Percentiles rank a stretch among this genome's conserved stretches.
phyloP scores from a whole-genome alignment of 2,797 vertebrate genomes.

The Notolabrus celidotus region DNA sequence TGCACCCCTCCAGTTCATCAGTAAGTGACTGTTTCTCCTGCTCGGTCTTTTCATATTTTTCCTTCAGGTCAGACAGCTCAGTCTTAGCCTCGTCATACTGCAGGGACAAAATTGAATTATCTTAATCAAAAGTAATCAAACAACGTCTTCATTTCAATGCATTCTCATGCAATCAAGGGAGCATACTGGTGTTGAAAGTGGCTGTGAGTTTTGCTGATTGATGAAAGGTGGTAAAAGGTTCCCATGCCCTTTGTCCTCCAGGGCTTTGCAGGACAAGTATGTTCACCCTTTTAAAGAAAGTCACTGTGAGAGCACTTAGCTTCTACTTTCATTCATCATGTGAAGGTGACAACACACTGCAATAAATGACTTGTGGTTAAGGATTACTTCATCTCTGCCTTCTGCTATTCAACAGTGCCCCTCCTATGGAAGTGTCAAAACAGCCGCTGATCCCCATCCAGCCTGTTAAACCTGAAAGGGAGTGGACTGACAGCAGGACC shows the following conservation, averaged over 20 bases:
- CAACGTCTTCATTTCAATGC: neutral
- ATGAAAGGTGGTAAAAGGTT: neutral
- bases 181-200: neutral
- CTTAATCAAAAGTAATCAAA: conserved; percentile 3
- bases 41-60: conserved; percentile 89
- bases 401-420: conserved; percentile 29
- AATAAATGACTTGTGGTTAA: conserved; percentile 35
- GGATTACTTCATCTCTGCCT: conserved; percentile 38
- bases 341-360: conserved; percentile 5
- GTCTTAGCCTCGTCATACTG: conserved; percentile 92
- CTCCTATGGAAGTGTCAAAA: conserved; percentile 23
- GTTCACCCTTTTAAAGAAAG: neutral
- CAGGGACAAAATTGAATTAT: conserved; percentile 19
- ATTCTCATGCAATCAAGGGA: neutral
- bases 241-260: neutral
- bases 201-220: neutral
- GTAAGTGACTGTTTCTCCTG: conserved; percentile 90
- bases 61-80: conserved; percentile 91
- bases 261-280: neutral
- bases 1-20: conserved; percentile 93
- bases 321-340: conserved; percentile 28
- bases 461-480: conserved; percentile 28
- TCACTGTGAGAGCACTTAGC: neutral
- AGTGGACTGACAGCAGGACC: neutral
- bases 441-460: conserved; percentile 17